phyloP scores from a whole-genome alignment of 2,888 invertebrate species.

The Amphipoea lucens region DNA sequence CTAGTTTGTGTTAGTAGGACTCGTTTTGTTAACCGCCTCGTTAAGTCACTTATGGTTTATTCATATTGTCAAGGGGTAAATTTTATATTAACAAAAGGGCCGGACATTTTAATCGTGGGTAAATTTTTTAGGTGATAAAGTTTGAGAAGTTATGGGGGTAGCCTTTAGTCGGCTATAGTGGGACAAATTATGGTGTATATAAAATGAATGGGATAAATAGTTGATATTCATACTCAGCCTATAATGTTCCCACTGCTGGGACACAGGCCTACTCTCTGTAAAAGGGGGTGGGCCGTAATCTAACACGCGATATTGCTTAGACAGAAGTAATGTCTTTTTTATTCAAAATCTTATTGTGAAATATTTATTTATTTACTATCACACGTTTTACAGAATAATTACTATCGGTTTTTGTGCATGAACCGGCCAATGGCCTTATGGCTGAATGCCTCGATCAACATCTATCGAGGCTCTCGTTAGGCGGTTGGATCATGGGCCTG shows the following conservation, averaged over 20 bases:
- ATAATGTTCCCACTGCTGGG: no score
- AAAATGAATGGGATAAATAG: not conserved
- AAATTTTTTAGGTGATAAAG: conserved; percentile 40
- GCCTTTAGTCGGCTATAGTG: not conserved
- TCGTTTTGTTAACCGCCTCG: conserved; percentile 30
- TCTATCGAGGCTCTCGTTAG: no score
- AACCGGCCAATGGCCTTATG: no score
- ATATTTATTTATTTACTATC: not conserved
- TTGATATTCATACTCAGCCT: no score
- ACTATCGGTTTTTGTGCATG: no score
- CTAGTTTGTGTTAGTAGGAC: conserved; percentile 10
- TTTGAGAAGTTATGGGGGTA: conserved; percentile 9
- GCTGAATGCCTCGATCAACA: no score
- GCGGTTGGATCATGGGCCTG: no score
- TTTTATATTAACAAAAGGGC: conserved; percentile 14
- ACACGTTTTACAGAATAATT: no score
- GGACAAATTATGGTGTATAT: not conserved
- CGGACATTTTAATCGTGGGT: not conserved
- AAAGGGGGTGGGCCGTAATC: no score
- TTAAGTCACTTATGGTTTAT: conserved; percentile 31
- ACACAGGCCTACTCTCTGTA: no score
- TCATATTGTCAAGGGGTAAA: conserved; percentile 32
- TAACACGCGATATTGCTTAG: not conserved
- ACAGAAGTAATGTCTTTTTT: not conserved
- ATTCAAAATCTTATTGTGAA: not conserved